phyloP scores from a whole-genome alignment of 37 sponge, comb jelly and placozoan genomes.

The Axinella damicornis region DNA sequence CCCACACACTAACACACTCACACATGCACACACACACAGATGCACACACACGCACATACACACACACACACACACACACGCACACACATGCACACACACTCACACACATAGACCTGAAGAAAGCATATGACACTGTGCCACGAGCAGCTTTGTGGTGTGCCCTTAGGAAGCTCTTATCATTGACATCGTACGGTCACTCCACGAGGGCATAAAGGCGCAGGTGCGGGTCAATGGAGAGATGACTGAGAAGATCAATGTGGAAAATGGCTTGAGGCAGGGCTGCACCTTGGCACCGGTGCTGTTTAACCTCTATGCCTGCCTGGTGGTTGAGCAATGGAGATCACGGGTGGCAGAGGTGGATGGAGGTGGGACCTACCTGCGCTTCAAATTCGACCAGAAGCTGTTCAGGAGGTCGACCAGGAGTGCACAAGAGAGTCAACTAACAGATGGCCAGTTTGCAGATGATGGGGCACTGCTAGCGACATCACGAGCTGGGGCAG shows the following conservation, averaged over 20 bases:
- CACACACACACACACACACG: too few species aligned
- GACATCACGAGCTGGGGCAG: slow-evolving; percentile 2
- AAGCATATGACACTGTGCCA: slow-evolving; percentile 36
- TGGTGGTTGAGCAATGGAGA: slow-evolving; percentile 1
- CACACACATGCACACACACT: too few species aligned
- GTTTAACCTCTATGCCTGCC: slow-evolving; percentile 18
- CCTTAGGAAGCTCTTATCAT: neutral
- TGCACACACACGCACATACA: too few species aligned
- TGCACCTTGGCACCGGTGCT: slow-evolving; percentile 13
- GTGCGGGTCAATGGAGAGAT: slow-evolving; percentile 7
- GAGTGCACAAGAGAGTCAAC: neutral
- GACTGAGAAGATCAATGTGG: neutral
- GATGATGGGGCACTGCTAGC: slow-evolving; percentile 4
- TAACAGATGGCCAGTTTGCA: slow-evolving; percentile 19
- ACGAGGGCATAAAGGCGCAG: slow-evolving; percentile 6
- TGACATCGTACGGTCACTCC: neutral
- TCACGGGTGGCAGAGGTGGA: neutral
- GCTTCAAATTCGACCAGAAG: slow-evolving; percentile 2
- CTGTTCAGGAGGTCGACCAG: slow-evolving; percentile 22
- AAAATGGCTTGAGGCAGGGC: slow-evolving; percentile 35
- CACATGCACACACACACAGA: too few species aligned
- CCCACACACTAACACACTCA: too few species aligned
- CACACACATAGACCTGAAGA: slow-evolving; percentile 16
- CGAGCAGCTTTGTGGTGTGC: slow-evolving; percentile 31
- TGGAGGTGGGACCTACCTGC: neutral